Evolutionary conservation across 2,797 vertebrate species (phyloP), one percentile per base, ranked within the genome.

Genomic region (Pangasius macronema): DNA sequence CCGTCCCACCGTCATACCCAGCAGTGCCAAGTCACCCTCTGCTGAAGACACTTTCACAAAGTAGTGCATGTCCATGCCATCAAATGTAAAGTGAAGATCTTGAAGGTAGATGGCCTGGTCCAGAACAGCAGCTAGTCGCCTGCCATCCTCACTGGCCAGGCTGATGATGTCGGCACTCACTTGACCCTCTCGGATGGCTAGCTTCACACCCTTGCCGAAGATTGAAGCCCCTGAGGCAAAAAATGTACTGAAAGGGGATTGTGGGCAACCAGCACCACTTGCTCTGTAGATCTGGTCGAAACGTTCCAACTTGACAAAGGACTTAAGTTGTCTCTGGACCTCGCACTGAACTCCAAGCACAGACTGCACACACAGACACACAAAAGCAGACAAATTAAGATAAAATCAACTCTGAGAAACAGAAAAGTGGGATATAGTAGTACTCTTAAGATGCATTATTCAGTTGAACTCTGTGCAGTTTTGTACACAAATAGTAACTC

Each of bases 281-380:
- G 97, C 97, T 68, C 95, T 92, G 87, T 99, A 98, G 93, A 99
- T 97, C 91, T 94, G 97, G 22, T 97, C 97, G 0, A 99, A 99
- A 24, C 96, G 97, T 88, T 99, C 98, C 36, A 99, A 93, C 63
- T 97, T 99, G 90, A 99, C 97, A 3, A 99, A 99, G 73, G 98
- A 96, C 93, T 98, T 98, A 88, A 99, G 96, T 93, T 99, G 98
- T 91, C 97, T 97, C 95, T 99, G 98, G 81, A 99, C 99, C 91
- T 99, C 98, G 89, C 99, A 99, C 24, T 99, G 98, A 24, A 99
- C 97, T 0, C 99, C 99, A 61, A 99, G 94, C 93, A 99, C 93
- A 27, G 99, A 98, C 99, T 99, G 94, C 72, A 93, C 92, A 92
- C 70, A 93, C 39, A 89, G 39, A 90, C 24, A 89, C 49, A 87